Evolutionary conservation across 2,888 invertebrate genomes (phyloP).

Genomic region (Stenurella melanura): DNA sequence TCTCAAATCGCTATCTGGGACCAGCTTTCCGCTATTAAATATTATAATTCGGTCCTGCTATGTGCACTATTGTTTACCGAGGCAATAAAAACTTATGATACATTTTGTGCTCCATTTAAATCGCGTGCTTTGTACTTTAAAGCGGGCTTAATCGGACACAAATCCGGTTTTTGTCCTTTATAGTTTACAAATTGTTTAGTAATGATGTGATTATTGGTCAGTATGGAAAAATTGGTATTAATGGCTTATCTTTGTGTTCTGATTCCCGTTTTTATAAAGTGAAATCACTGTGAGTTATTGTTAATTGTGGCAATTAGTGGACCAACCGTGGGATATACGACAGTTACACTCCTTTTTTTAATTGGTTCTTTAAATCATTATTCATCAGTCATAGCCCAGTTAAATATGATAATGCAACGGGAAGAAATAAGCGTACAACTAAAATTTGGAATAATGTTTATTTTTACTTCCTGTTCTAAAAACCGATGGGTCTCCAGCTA

Average conservation of each 20-base stretch:
- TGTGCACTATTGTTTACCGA: conserved; percentile 67
- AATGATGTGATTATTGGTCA: conserved; percentile 47
- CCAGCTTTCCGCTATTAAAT: conserved; percentile 65
- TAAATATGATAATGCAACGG: too few relatives aligned
- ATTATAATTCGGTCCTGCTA: conserved; percentile 67
- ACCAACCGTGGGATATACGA: conserved; percentile 27
- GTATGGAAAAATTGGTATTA: conserved; percentile 48
- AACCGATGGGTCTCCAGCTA: too few relatives aligned
- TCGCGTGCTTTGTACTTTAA: conserved; percentile 55
- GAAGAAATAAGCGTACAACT: too few relatives aligned
- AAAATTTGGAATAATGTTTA: too few relatives aligned
- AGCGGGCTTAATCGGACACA: conserved; percentile 49
- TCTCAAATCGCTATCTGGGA: conserved; percentile 60
- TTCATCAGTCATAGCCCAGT: conserved; percentile 2
- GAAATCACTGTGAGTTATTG: conserved; percentile 31
- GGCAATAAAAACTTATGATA: conserved; percentile 61
- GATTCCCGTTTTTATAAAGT: conserved; percentile 32
- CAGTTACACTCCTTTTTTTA: conserved; percentile 26
- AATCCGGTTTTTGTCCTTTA: conserved; percentile 43
- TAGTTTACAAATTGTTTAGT: conserved; percentile 44
- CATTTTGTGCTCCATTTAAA: conserved; percentile 60
- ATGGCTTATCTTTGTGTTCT: conserved; percentile 47
- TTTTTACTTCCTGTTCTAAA: too few relatives aligned
- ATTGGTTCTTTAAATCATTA: conserved; percentile 26
- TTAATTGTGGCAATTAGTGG: conserved; percentile 16